phyloP scores from a whole-genome alignment of 2,113 vertebrate genomes.

The Chaenogobius annularis region DNA sequence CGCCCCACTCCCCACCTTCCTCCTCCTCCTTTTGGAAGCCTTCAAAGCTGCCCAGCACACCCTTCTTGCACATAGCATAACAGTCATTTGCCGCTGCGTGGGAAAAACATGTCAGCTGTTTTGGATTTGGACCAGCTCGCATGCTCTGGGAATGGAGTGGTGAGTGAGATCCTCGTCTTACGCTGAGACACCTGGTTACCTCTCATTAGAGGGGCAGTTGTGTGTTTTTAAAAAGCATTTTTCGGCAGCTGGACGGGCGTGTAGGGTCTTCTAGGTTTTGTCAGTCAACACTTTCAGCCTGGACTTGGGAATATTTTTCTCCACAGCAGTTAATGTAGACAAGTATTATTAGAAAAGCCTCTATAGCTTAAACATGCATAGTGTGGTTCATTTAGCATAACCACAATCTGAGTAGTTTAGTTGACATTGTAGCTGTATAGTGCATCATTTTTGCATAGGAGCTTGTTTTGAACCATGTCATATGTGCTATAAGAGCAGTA shows the following conservation, averaged over 20 bases:
- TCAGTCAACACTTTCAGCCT: slow-evolving; percentile 37
- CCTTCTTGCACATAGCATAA: slow-evolving; percentile 58
- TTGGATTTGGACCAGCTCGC: slow-evolving; percentile 80
- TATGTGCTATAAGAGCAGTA: not conserved
- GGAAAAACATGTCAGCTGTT: slow-evolving; percentile 78
- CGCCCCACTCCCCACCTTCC: slow-evolving; percentile 46
- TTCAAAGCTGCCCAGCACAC: slow-evolving; percentile 65
- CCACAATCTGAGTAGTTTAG: slow-evolving; percentile 26
- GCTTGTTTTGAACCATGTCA: not conserved
- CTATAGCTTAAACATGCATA: slow-evolving; percentile 23
- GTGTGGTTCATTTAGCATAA: slow-evolving; percentile 34
- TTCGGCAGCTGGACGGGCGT: no score
- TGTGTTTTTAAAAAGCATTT: not conserved
- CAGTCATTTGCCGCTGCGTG: slow-evolving; percentile 62
- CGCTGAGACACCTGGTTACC: slow-evolving; percentile 49
- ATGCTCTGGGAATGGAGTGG: slow-evolving; percentile 75
- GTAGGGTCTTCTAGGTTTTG: no score
- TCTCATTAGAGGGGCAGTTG: slow-evolving; percentile 17
- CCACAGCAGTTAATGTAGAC: slow-evolving; percentile 24
- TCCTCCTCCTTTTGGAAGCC: slow-evolving; percentile 56
- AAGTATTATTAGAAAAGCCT: slow-evolving; percentile 27
- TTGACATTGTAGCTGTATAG: not conserved
- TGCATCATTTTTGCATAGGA: slow-evolving; percentile 1
- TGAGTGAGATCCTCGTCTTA: slow-evolving; percentile 71
- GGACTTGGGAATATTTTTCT: slow-evolving; percentile 21